Conservation (phyloP, 2,113 vertebrate genomes). For the Chloropsis cyanopogon region DNA sequence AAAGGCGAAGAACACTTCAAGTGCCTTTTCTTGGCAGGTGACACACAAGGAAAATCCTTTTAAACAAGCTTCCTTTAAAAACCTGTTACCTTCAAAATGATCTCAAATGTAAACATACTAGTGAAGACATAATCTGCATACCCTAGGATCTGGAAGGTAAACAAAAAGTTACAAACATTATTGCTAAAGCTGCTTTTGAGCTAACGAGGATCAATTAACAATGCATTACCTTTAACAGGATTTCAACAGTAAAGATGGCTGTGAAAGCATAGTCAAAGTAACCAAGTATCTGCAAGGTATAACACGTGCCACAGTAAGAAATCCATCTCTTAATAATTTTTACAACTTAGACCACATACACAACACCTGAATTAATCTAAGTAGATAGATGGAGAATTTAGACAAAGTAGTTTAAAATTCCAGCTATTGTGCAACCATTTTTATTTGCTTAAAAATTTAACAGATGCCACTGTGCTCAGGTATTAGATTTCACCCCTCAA, state of each 20-base stretch:
- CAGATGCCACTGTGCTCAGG: not conserved
- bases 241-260: slow-evolving; percentile 99
- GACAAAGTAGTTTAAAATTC: not conserved
- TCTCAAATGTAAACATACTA: slow-evolving; percentile 99
- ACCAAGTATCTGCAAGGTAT: slow-evolving; percentile 99
- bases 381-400: not conserved
- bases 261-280: slow-evolving; percentile 99
- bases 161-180: slow-evolving; percentile 87
- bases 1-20: slow-evolving; percentile 81
- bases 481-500: not conserved
- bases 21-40: slow-evolving; percentile 83
- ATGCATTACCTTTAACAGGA: slow-evolving; percentile 97
- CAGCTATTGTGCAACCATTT: not conserved
- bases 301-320: slow-evolving; percentile 70
- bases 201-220: slow-evolving; percentile 69
- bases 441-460: not conserved
- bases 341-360: slow-evolving; percentile 21
- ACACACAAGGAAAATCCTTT: slow-evolving; percentile 86
- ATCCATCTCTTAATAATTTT: not conserved
- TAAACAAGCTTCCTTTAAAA: slow-evolving; percentile 77
- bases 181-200: slow-evolving; percentile 73
- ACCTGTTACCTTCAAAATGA: slow-evolving; percentile 97
- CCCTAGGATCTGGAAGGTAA: slow-evolving; percentile 98
- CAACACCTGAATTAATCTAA: not conserved
- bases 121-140: slow-evolving; percentile 99